These are phyloP conservation scores for Patagioenas fasciata DNA, from an alignment of 2,113 vertebrate genomes.

Conservation along the genomic window DNA sequence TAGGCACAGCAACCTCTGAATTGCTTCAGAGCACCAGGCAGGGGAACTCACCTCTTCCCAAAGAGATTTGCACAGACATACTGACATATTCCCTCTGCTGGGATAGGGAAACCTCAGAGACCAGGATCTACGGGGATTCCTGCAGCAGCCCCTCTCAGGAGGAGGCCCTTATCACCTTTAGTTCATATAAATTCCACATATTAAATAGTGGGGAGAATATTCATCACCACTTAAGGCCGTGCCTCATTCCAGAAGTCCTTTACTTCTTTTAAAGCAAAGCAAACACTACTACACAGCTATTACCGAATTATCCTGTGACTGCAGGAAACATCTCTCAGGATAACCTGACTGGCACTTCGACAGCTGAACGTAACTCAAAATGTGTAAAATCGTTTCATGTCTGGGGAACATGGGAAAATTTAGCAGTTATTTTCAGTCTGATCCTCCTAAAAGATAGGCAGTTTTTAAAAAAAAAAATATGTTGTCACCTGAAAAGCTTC, in stretches of 20 bases:
- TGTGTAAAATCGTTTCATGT: background rate
- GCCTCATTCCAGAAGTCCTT: background rate
- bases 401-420: background rate
- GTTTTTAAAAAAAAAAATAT: background rate
- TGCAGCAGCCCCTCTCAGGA: background rate
- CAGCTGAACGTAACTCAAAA: background rate
- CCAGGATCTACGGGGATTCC: background rate
- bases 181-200: background rate
- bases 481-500: background rate
- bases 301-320: rapidly evolving
- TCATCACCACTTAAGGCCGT: background rate
- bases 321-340: background rate
- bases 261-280: background rate
- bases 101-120: background rate
- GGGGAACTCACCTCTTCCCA: background rate
- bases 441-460: background rate
- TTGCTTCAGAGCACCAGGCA: background rate
- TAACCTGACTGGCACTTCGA: background rate
- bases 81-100: background rate
- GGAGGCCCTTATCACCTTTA: background rate
- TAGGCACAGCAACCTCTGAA: background rate
- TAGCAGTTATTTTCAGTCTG: background rate
- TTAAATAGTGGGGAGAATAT: background rate
- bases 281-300: background rate
- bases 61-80: background rate